Evolutionary conservation across 2,113 vertebrate species (phyloP), one percentile per base, ranked within the genome.

Genomic region (Phylloscopus whistleri): DNA sequence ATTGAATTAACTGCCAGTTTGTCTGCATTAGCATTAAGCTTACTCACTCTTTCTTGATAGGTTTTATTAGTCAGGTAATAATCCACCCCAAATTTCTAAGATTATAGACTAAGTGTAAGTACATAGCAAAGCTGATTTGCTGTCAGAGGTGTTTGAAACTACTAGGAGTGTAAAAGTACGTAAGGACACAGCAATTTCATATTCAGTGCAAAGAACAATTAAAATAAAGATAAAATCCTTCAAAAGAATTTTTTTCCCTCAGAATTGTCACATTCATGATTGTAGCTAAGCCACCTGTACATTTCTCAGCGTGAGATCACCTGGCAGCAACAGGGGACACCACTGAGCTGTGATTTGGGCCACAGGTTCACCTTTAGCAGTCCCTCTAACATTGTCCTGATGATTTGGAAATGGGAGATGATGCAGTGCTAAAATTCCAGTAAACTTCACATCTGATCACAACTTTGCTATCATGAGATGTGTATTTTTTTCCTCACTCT

Each of bases 251-350:
- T 52, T 3, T 55, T 64, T 28, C 18, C 4, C 30, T 69, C 59
- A 16, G 16, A 58, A 43, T 28, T 44, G 22, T 41, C 18, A 13
- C 27, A 12, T 76, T 58, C 19, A 37, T 82, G 28, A 17, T 44
- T 69, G 56, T 84, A 56, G 28, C 31, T 74, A 16, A 62, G 56
- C 19, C 56, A 58, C 6, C 24, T 6, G 1, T n/a, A 10, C 5
- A 1, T 48, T 55, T 43, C 15, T 93, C 33, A 69, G 8, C 0
- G 0, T 20, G 46, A 37, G 23, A 9, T 70, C 53, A 53, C 41
- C 37, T 59, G 78, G 39, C 49, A 69, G 87, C 14, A 5, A 14
- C 8, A 37, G 16, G 6, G 44, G 56, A 83, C 26, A 56, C 5
- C 18, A 11, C n/a, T 1, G 17, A 75, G 68, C n/a, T 62, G 4